Evolutionary conservation across 2,888 invertebrate species (phyloP).

Genomic region (Sabatieria punctata): DNA sequence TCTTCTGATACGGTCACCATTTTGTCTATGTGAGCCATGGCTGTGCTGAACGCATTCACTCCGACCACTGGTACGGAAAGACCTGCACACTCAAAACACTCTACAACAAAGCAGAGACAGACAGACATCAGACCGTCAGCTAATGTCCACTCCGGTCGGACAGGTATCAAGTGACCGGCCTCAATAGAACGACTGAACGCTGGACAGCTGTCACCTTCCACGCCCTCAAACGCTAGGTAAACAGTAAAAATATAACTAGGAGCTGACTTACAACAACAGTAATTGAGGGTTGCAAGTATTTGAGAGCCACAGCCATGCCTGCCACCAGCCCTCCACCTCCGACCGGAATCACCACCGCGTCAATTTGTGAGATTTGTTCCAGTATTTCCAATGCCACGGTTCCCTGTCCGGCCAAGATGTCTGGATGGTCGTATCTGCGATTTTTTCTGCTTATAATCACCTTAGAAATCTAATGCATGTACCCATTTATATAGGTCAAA

Average conservation of each 20-base stretch:
- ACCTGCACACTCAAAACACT: slow-evolving; percentile 25
- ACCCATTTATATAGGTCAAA: slow-evolving; percentile 73
- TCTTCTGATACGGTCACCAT: slow-evolving; percentile 50
- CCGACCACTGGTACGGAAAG: slow-evolving; percentile 72
- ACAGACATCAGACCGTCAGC: slow-evolving; percentile 53
- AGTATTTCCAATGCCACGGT: slow-evolving; percentile 79
- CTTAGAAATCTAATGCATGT: background rate
- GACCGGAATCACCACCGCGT: slow-evolving; percentile 75
- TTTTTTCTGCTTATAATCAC: background rate
- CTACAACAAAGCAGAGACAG: background rate
- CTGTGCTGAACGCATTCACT: slow-evolving; percentile 61
- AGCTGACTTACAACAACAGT: slow-evolving; percentile 60
- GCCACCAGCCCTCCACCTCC: slow-evolving; percentile 87
- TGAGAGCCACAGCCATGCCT: slow-evolving; percentile 71
- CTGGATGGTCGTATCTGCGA: slow-evolving; percentile 71
- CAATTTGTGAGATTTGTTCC: slow-evolving; percentile 56
- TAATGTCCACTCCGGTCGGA: slow-evolving; percentile 52
- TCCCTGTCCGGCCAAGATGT: slow-evolving; percentile 85
- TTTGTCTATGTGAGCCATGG: slow-evolving; percentile 54
- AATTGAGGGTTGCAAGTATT: slow-evolving; percentile 61
- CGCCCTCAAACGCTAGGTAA: slow-evolving; percentile 42
- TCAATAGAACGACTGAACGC: slow-evolving; percentile 59
- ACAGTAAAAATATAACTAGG: slow-evolving; percentile 2
- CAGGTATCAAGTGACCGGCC: slow-evolving; percentile 49
- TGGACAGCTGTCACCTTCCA: slow-evolving; percentile 75